Base-by-base conservation (phyloP, 92 coral and sea anemone species). In the Siderastrea siderea region DNA sequence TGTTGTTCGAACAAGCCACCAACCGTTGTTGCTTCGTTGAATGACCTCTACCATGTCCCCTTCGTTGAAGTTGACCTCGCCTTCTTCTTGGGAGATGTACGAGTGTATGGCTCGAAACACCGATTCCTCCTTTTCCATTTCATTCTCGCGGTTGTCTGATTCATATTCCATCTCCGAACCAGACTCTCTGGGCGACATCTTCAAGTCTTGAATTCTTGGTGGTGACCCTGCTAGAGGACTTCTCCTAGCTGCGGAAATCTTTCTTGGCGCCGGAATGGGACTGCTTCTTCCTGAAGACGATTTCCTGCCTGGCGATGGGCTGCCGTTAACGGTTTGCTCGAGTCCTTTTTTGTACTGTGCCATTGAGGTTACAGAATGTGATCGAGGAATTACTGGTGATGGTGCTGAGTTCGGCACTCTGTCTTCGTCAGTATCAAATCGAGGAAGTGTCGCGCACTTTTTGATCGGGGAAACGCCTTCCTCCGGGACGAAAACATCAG, bases 1-100 rank as follows among this genome's bases (percentile, higher is more conserved):
- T 3, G 78, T 82, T 13, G 79, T 76, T 65, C 50, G 81, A 45
- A 95, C 87, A n/a, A 88, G 77, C 98, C 98, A 95, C 98, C 98
- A 95, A 5, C 96, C 98, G 45, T 83, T 88, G 11, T 72, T 68
- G 38, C 93, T 87, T 69, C 73, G 81, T 14, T 89, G 67, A 58
- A 95, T 26, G 46, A 95, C 94, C 70, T 83, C 86, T 3, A 95
- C 80, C 17, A 84, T 77, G 52, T 95, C 92, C 3, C 92, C 92
- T 48, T 87, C 91, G 69, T 67, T 68, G 61, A 95, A 77, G 38
- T 79, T 57, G 26, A 90, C 82, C 71, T 95, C 98, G 3, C 84
- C 55, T 6, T 85, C 93, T 17, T 73, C 92, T 58, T 85, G 83
- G 3, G 91, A 81, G 57, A 81, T 86, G 75, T 95, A 85, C 1